Conservation (phyloP, 2,113 vertebrate species). For the Pangasianodon gigas region DNA sequence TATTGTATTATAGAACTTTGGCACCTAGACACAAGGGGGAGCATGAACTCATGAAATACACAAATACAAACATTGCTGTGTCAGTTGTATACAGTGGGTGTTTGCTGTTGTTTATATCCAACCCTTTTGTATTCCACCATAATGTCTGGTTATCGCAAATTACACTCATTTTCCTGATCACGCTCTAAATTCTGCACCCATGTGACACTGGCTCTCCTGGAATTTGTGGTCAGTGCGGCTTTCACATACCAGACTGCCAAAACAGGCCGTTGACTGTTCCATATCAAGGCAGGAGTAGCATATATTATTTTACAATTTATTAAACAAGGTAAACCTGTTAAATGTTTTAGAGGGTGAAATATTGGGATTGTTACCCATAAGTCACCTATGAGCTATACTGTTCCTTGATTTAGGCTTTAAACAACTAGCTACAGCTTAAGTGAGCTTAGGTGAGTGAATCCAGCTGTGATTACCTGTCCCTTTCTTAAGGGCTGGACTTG, state of each 20-base stretch:
- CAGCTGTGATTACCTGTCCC: conserved; percentile 65
- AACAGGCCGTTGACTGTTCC: no score
- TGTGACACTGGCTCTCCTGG: not conserved
- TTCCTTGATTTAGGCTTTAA: not conserved
- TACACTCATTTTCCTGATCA: not conserved
- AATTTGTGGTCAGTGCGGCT: not conserved
- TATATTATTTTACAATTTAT: not conserved
- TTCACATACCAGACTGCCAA: not conserved
- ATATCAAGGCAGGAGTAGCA: not conserved
- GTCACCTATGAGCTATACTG: not conserved
- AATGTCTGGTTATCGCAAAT: not conserved
- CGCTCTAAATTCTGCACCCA: not conserved
- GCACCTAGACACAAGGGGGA: not conserved
- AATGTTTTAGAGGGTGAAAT: not conserved
- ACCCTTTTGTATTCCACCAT: not conserved
- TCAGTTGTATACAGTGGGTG: not conserved
- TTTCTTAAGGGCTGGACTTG: conserved; percentile 82
- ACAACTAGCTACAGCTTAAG: not conserved
- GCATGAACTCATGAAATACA: not conserved
- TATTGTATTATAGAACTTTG: not conserved
- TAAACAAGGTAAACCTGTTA: not conserved
- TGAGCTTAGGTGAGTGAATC: not conserved
- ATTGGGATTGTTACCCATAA: not conserved
- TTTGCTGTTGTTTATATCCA: not conserved
- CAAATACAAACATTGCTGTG: not conserved